Evolutionary conservation across 2,113 vertebrate genomes (phyloP).

Genomic region (Thalassarche chlororhynchos): DNA sequence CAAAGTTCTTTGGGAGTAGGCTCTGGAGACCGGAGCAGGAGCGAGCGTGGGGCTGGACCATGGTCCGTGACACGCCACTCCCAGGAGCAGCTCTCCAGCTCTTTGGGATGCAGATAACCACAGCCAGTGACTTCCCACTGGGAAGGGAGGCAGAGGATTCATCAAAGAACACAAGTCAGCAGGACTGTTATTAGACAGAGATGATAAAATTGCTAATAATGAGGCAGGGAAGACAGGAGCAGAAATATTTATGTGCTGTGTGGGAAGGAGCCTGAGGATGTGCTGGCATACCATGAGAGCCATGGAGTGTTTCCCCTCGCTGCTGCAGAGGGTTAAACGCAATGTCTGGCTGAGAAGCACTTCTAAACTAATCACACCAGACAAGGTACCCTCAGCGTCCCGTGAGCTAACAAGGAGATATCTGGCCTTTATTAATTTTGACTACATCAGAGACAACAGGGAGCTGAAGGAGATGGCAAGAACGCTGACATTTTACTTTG

Average conservation of each 20-base stretch:
- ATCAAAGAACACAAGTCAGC: neutral
- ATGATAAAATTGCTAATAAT: slow-evolving; percentile 23
- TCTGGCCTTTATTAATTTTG: neutral
- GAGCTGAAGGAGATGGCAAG: neutral
- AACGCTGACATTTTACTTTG: neutral
- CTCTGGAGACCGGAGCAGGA: neutral
- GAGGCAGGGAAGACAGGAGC: neutral
- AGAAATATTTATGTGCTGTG: neutral
- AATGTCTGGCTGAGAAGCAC: neutral
- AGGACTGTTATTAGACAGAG: neutral
- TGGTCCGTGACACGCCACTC: neutral
- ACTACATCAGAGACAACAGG: neutral
- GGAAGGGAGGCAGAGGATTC: neutral
- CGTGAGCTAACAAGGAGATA: neutral
- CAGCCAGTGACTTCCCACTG: neutral
- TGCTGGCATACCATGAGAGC: neutral
- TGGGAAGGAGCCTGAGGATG: neutral
- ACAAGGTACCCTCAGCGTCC: neutral
- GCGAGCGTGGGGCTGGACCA: neutral
- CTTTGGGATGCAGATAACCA: neutral
- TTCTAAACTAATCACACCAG: neutral
- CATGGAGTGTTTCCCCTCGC: rapidly evolving
- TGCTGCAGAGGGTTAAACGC: neutral
- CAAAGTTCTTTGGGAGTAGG: neutral
- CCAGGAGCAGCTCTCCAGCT: neutral